These are phyloP conservation scores for Cataglyphis cursor DNA, from an alignment of 2,888 invertebrate species.

Conservation along the genomic window DNA sequence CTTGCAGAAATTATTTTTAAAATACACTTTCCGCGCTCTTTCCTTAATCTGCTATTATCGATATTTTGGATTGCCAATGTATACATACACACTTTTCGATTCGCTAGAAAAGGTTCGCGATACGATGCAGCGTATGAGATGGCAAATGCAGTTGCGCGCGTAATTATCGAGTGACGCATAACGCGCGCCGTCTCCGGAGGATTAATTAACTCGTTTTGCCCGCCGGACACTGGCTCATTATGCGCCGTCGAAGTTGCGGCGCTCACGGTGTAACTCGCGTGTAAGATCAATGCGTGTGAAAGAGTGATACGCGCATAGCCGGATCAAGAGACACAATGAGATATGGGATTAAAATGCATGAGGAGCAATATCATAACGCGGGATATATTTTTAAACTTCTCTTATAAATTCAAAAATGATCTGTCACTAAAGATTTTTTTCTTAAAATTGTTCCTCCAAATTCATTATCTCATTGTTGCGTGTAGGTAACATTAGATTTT, in stretches of 20 bases:
- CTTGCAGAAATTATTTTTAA: neutral
- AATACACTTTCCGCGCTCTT: neutral
- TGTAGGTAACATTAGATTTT: neutral
- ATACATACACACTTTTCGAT: neutral
- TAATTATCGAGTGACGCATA: constrained; percentile 78
- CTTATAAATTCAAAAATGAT: neutral
- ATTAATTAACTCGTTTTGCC: constrained; percentile 82
- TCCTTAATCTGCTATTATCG: neutral
- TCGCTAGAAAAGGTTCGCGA: constrained; percentile 51
- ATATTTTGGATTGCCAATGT: neutral
- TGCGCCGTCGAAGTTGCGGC: constrained; percentile 66
- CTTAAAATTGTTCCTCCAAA: neutral
- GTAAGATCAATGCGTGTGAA: constrained; percentile 33
- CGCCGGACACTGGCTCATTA: constrained; percentile 81
- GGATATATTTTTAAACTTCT: neutral
- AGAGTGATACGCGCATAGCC: constrained; percentile 16
- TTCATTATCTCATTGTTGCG: neutral
- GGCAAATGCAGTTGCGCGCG: constrained; percentile 75
- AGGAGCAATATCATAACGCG: neutral
- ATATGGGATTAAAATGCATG: neutral
- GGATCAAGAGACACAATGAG: neutral
- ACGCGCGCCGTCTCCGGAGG: constrained; percentile 77
- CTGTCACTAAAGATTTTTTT: neutral
- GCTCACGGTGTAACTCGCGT: constrained; percentile 26
- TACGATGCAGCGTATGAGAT: constrained; percentile 44